Conservation (phyloP, 2,113 vertebrate genomes). For the Hiodon tergisus region DNA sequence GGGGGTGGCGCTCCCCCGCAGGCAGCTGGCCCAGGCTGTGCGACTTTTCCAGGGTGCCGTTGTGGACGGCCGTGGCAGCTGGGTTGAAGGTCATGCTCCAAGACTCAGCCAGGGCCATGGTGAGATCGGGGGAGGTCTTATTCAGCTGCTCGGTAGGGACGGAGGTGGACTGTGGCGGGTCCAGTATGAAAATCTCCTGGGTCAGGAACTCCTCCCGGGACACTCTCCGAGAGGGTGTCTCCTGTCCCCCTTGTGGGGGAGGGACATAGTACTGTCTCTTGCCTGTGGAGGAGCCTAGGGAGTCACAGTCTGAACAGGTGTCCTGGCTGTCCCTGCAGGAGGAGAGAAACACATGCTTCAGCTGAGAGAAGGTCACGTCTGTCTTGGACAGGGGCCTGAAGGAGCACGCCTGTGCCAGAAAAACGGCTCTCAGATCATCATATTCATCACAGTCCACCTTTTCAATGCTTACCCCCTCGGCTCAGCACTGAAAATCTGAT, state of each 20-base stretch:
- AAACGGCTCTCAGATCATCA: neutral
- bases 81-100: constrained; percentile 80
- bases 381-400: neutral
- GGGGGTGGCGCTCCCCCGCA: constrained; percentile 74
- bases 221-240: constrained; percentile 75
- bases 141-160: constrained; percentile 60
- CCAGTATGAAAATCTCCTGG: constrained; percentile 68
- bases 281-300: constrained; percentile 75
- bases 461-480: constrained; percentile 77
- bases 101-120: constrained; percentile 72
- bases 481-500: constrained; percentile 83
- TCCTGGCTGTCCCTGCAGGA: constrained; percentile 78
- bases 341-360: constrained; percentile 8
- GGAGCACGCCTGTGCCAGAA: too few relatives aligned
- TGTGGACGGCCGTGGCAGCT: constrained; percentile 78
- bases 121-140: constrained; percentile 81
- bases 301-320: constrained; percentile 81
- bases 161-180: constrained; percentile 44
- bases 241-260: constrained; percentile 69
- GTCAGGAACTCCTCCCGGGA: constrained; percentile 82
- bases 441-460: neutral
- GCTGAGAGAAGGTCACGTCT: neutral
- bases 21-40: constrained; percentile 92
- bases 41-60: constrained; percentile 94
- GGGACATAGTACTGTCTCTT: constrained; percentile 72